Evolutionary conservation across 2,888 invertebrate genomes (phyloP), one percentile per base, ranked within the genome.

Genomic region (Drosophila flavopinicola): DNA sequence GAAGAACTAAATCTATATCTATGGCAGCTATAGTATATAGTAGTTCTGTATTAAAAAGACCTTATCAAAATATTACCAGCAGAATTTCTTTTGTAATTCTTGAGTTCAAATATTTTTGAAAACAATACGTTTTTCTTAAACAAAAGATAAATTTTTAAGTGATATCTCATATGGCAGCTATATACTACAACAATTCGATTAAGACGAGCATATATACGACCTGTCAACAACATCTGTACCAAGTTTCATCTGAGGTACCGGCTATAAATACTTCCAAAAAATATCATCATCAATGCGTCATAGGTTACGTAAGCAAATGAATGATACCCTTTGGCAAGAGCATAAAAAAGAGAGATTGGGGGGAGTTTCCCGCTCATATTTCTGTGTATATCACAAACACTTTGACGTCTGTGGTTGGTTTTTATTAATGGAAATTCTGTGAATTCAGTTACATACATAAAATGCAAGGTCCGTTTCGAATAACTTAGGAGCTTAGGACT

Each of bases 401-500:
- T 69, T 54, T 47, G 64, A 58, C 39, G 70, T 69, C 52, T 74
- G 75, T 64, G 71, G 44, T 52, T 56, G 37, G 29, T 45, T 70
- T 70, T 72, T 72, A 72, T 84, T 85, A 66, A 73, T 73, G 60
- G 42, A 68, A 68, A 73, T 76, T 76, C 58, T 38, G 48, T 66
- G 65, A 70, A 61, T 57, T 72, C 63, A 58, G 38, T 74, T 79
- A 80, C 70, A 67, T 54, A 83, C 67, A 75, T 65, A 59, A 41
- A 60, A 70, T 59, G 71, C 41, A 67, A 73, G 54, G 37, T 58
- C 32, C 58, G 51, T 25, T 57, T 53, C 15, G 37, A 76, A 85
- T 83, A 80, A 85, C 65, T 80, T 85, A 85, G 39, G 30, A 37
- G 69, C 79, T 83, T 83, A 79, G 53, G 37, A 57, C 66, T 75